Evolutionary conservation across 2,113 vertebrate genomes (phyloP).

Genomic region (Charadrius vociferus): DNA sequence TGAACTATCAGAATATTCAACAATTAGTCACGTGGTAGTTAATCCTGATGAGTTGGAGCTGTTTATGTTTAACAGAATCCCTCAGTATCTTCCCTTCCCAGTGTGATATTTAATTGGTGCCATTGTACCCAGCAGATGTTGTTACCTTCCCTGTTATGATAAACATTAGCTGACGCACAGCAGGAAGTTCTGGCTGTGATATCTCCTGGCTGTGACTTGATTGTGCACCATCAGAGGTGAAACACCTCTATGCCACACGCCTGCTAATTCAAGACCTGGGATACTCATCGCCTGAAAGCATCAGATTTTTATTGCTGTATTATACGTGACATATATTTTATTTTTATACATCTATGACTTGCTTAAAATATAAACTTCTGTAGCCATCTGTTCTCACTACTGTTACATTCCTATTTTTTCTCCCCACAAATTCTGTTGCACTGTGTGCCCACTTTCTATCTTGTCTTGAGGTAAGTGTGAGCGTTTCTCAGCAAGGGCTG

Average conservation of each 20-base stretch:
- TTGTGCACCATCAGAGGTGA: not conserved
- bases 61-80: not conserved
- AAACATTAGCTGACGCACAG: not conserved
- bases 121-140: not conserved
- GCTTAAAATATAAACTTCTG: not conserved
- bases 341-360: not conserved
- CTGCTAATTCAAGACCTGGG: not conserved
- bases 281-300: not conserved
- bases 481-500: not conserved
- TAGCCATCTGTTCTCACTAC: not conserved
- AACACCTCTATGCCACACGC: not conserved
- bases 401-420: not conserved
- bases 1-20: not conserved
- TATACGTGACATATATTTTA: not conserved
- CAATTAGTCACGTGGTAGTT: not conserved
- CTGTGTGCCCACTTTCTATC: not conserved
- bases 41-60: not conserved
- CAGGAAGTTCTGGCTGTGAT: not conserved
- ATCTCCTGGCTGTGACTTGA: not conserved
- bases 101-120: not conserved
- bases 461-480: not conserved
- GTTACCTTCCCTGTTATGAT: not conserved
- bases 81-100: not conserved
- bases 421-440: not conserved
- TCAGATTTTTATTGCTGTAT: not conserved